Conservation (phyloP, 2,113 vertebrate species). For the Vidua macroura region DNA sequence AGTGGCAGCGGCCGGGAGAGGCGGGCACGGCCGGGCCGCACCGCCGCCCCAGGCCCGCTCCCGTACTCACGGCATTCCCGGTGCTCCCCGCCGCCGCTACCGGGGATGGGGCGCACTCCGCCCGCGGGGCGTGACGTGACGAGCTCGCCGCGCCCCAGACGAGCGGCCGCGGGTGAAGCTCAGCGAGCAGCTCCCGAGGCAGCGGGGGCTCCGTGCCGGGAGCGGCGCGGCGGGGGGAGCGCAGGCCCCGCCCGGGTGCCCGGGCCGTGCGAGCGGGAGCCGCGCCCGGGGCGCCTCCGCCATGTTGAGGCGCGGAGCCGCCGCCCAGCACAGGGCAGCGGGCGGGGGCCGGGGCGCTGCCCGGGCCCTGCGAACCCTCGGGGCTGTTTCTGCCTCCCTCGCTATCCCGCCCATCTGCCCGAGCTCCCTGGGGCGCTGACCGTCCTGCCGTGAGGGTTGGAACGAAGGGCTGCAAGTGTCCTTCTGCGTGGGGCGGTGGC, state of each 20-base stretch:
- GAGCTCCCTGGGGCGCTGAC: rapidly evolving
- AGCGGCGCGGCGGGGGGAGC: neutral
- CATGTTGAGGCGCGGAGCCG: neutral
- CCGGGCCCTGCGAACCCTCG: rapidly evolving
- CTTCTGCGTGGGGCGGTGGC: rapidly evolving
- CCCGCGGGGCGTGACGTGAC: neutral
- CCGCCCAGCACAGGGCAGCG: rapidly evolving
- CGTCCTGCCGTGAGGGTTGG: rapidly evolving
- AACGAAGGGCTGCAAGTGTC: neutral
- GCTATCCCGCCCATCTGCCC: too few relatives aligned
- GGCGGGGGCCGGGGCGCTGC: neutral
- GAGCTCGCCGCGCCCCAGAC: neutral
- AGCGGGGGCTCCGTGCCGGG: neutral
- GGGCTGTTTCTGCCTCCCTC: rapidly evolving
- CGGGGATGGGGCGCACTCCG: neutral
- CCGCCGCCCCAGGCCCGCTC: neutral
- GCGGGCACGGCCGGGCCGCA: neutral
- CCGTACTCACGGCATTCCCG: neutral
- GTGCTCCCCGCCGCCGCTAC: neutral
- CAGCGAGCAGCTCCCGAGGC: neutral
- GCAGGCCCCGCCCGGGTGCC: neutral
- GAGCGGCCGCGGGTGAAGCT: neutral
- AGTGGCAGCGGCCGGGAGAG: neutral
- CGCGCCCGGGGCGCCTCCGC: neutral
- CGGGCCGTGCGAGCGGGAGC: neutral